A percentile compares a stretch with the other conserved stretches of the same genome.
Conservation (phyloP, 2,113 vertebrate genomes). For the Felis chaus region DNA sequence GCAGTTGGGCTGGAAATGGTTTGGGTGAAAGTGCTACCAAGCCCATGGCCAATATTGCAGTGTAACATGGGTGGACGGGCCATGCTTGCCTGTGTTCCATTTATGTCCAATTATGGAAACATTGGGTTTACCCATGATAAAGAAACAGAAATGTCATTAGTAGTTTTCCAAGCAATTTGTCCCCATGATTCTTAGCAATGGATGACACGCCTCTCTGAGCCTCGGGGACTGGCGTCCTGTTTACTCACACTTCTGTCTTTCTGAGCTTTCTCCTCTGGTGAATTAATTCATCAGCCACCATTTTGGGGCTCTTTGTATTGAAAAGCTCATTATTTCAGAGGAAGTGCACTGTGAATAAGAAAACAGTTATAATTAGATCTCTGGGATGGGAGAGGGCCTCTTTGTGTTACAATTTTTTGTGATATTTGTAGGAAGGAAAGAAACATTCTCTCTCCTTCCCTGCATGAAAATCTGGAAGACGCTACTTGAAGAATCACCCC, state of each 20-base stretch:
- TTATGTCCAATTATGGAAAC: conserved; percentile 74
- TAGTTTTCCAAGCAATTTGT: conserved; percentile 67
- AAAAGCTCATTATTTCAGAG: conserved; percentile 38
- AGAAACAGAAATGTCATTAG: conserved; percentile 78
- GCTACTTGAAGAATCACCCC: not conserved
- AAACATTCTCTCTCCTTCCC: not conserved
- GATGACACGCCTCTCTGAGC: conserved; percentile 53
- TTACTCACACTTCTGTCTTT: conserved; percentile 53
- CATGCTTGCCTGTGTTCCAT: conserved; percentile 75
- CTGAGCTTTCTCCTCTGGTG: conserved; percentile 67
- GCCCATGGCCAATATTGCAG: conserved; percentile 66
- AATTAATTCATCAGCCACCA: conserved; percentile 69
- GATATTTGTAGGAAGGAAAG: not conserved
- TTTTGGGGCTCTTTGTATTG: conserved; percentile 44
- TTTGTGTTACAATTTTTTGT: not conserved
- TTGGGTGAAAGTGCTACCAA: conserved; percentile 59
- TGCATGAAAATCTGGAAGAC: not conserved
- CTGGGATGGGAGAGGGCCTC: not conserved
- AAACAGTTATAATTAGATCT: not conserved
- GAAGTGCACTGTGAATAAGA: not conserved
- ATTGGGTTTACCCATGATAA: conserved; percentile 80
- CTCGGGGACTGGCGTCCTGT: conserved; percentile 54
- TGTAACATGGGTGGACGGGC: conserved; percentile 68
- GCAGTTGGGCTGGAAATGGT: not conserved
- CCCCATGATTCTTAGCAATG: conserved; percentile 59